Conservation (phyloP, 2,797 vertebrate genomes). For the Bradypodion ventrale region DNA sequence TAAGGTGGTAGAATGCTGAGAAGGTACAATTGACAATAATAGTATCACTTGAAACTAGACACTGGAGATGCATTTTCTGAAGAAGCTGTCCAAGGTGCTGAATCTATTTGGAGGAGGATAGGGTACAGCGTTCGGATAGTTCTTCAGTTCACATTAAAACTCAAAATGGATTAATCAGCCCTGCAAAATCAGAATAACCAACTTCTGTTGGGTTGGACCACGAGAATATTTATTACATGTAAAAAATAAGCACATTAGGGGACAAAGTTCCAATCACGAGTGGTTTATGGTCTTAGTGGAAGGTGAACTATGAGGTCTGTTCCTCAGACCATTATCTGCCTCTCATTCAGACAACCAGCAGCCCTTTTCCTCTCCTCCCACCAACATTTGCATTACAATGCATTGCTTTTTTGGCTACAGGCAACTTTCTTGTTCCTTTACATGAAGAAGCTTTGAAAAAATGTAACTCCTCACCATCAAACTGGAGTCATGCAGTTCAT, state of each 20-base stretch:
- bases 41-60: neutral
- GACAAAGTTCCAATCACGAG: neutral
- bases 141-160: no score
- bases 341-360: neutral
- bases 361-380: neutral
- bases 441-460: neutral
- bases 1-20: neutral
- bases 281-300: no score
- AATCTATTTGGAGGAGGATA: no score
- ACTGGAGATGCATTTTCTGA: neutral
- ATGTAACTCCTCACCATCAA: neutral
- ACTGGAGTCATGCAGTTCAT: neutral
- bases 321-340: neutral
- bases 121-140: no score
- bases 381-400: neutral
- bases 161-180: no score
- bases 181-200: no score
- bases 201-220: no score
- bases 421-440: neutral
- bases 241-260: neutral
- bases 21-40: neutral
- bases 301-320: no score
- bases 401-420: neutral
- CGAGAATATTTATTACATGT: neutral
- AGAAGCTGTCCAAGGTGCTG: no score